Evolutionary conservation across 2,888 invertebrate species (phyloP).

Genomic region (Malthinus flaveolus): DNA sequence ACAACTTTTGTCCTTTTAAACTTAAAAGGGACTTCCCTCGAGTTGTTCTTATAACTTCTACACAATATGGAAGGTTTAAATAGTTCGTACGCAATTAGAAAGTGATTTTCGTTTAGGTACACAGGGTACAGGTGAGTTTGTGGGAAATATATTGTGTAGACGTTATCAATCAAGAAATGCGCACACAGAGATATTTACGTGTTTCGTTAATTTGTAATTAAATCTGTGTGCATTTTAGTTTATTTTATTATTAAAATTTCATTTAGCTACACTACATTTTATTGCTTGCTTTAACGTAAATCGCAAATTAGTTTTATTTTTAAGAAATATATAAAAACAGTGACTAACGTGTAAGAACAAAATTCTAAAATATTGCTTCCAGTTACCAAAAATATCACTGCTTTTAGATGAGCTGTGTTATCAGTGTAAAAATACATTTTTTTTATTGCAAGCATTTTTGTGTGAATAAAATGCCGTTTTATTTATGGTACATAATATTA

Average conservation of each 20-base stretch:
- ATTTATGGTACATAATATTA: constrained; percentile 28
- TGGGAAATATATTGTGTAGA: constrained; percentile 19
- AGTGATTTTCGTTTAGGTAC: background rate
- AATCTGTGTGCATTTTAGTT: constrained; percentile 22
- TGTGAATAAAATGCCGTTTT: constrained; percentile 37
- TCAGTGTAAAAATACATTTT: constrained; percentile 53
- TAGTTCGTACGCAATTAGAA: background rate
- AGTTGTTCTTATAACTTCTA: constrained; percentile 17
- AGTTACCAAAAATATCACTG: constrained; percentile 56
- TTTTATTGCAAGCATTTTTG: constrained; percentile 48
- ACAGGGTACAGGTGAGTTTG: background rate
- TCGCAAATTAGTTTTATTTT: constrained; percentile 20
- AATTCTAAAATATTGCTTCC: constrained; percentile 51
- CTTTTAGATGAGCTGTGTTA: constrained; percentile 42
- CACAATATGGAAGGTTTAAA: constrained; percentile 10
- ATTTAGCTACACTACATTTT: constrained; percentile 18
- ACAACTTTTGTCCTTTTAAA: constrained; percentile 42
- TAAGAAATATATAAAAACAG: constrained; percentile 23
- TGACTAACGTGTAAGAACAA: constrained; percentile 24
- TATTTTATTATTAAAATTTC: constrained; percentile 1
- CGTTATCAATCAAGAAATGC: constrained; percentile 24
- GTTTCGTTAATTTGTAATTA: constrained; percentile 18
- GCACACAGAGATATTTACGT: constrained; percentile 28
- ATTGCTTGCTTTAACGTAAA: constrained; percentile 26
- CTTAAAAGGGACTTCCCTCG: constrained; percentile 14